These are phyloP conservation scores for Hydropsyche tenuis DNA, from an alignment of 1,140 invertebrate species.

Conservation along the genomic window DNA sequence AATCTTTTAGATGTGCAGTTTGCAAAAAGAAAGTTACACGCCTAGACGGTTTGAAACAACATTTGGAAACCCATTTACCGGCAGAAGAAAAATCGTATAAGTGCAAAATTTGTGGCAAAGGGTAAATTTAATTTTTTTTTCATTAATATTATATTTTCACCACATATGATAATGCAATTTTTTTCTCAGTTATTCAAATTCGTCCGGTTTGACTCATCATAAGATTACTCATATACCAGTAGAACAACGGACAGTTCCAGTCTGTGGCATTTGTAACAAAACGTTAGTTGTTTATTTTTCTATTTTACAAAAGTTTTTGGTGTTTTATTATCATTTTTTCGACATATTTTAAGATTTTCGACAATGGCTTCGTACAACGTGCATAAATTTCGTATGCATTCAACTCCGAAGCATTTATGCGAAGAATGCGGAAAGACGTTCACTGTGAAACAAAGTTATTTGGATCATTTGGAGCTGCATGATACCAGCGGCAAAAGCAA, in stretches of 20 bases:
- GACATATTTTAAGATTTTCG: neutral
- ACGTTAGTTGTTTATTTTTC: neutral
- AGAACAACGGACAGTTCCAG: neutral
- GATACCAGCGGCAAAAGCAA: neutral
- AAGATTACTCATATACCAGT: neutral
- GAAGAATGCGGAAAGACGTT: neutral
- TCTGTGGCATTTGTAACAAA: neutral
- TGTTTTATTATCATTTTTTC: neutral
- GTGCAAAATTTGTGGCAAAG: slow-evolving; percentile 2
- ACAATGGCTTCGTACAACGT: neutral
- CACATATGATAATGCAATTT: neutral
- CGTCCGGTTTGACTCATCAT: neutral
- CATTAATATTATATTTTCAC: neutral
- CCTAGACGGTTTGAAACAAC: neutral
- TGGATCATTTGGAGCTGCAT: neutral
- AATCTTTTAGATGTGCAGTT: neutral
- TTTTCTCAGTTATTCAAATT: neutral
- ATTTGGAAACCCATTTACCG: neutral
- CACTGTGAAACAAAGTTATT: neutral
- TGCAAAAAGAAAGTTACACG: neutral
- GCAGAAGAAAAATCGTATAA: neutral
- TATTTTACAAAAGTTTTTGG: too few species aligned
- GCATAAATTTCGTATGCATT: neutral
- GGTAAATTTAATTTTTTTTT: neutral
- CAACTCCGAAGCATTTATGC: neutral